Evolutionary conservation across 2,888 invertebrate genomes (phyloP), one percentile per base, ranked within the genome.

Genomic region (Clostera curtula): DNA sequence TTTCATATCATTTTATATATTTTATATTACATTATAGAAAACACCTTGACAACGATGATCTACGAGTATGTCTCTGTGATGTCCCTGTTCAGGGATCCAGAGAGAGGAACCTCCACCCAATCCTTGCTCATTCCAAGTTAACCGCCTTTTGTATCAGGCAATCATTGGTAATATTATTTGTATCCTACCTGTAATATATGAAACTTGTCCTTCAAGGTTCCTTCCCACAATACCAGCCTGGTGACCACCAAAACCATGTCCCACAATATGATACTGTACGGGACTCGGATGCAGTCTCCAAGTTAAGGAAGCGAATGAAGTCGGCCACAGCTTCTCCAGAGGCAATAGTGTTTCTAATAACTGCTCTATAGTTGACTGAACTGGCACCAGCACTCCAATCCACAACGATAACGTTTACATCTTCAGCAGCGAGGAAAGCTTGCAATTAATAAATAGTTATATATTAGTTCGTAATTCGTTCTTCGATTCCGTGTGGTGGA

Each of bases 371-470:
- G 19, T 40, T 43, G 2, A 59, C 26, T 0, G 62, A 43, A 24
- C 43, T 56, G 2, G 72, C 59, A 2, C 71, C 74, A 2, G 36
- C 35, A 24, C 66, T 67, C 77, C 77, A 77, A 36, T 79, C 77
- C 1, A 77, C 62, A 0, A 65, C 65, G 4, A 79, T 66, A 1
- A 79, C 51, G 35, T 79, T 79, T 2, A 73, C 47, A 16, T 77
- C 69, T 46, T 65, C 70, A 5, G 58, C 63, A 5, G 53, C 45
- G 2, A 76, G 54, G 29, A 68, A 61, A 3, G 58, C 77, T 75
- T 37, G 4, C 47, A 40, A 28, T 24, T n/a, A n/a, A n/a, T n/a
- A n/a, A n/a, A n/a, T n/a, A n/a, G n/a, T n/a, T n/a, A n/a, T n/a
- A n/a, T n/a, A n/a, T n/a, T n/a, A n/a, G n/a, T n/a, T n/a, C n/a